Base-by-base conservation (phyloP, 2,113 vertebrate genomes). In the Apistogramma diplotaenia region DNA sequence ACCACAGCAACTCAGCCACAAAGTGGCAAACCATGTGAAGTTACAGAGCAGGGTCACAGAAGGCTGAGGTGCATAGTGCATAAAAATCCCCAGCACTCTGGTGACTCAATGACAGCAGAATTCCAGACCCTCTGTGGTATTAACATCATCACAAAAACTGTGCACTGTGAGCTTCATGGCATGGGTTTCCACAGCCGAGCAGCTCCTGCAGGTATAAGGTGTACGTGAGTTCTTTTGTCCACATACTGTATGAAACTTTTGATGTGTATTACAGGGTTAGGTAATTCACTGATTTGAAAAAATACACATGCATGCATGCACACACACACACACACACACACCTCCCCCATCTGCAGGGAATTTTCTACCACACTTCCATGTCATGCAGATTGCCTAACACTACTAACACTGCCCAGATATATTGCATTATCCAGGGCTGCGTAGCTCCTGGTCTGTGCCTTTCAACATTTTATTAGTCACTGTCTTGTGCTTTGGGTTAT, bases 391-490 rank as follows among this genome's bases (percentile, higher is more conserved):
- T 88, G 78, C 27, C 27, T 72, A 82, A 90, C 58, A 82, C 74
- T 37, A 82, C 79, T 84, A 85, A 89, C 82, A 51, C 40, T 46
- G 62, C 27, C 61, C 77, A 73, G 59, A 71, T 62, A 83, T 59
- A 76, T 75, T 84, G 55, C 65, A 84, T 78, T 78, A 76, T 65
- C n/a, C 46, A 35, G 27, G 27, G 33, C 78, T 81, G 59, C 67
- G 70, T 58, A 77, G 59, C 46, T 57, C 29, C 67, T 79, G 78
- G 78, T 85, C 78, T 87, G 49, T 74, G 81, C 55, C 57, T 89
- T 78, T 85, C 76, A 89, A 78, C 81, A 76, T 84, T 87, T 57
- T 72, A 84, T 87, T 86, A 86, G 61, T 91, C 84, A 87, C 73
- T 74, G 70, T 82, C 75, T 78, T 85, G 76, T 78, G 74, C 65